These are phyloP conservation scores for Colletes collaris DNA, from an alignment of 2,888 invertebrate genomes.

Conservation along the genomic window DNA sequence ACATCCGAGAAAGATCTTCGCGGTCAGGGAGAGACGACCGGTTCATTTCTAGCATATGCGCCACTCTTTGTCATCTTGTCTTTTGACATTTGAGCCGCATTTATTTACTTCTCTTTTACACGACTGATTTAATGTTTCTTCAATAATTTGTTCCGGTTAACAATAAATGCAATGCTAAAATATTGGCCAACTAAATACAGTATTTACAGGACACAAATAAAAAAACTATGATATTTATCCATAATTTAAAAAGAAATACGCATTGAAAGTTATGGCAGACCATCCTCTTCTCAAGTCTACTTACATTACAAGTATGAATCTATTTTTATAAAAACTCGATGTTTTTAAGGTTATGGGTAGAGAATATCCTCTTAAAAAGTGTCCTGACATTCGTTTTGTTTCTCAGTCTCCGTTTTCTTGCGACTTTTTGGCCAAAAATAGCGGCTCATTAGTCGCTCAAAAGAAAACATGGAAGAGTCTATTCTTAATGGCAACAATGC, in stretches of 20 bases:
- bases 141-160: background rate
- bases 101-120: background rate
- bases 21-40: conserved; percentile 52
- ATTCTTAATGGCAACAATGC: conserved; percentile 20
- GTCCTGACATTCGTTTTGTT: background rate
- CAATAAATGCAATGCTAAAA: background rate
- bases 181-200: too few relatives aligned
- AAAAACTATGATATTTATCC: too few relatives aligned
- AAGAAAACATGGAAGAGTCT: background rate
- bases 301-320: too few relatives aligned
- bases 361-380: too few relatives aligned
- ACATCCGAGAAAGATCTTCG: conserved; percentile 45
- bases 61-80: conserved; percentile 22
- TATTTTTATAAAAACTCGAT: too few relatives aligned
- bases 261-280: too few relatives aligned
- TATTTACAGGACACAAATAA: too few relatives aligned
- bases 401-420: background rate
- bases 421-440: conserved; percentile 7
- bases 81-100: conserved; percentile 18
- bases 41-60: conserved; percentile 41
- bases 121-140: background rate
- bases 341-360: too few relatives aligned
- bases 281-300: too few relatives aligned
- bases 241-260: background rate
- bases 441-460: conserved; percentile 15